Conservation (phyloP, 37 sponge, comb jelly and placozoan genomes). For the Halisarca cf. caerulea region DNA sequence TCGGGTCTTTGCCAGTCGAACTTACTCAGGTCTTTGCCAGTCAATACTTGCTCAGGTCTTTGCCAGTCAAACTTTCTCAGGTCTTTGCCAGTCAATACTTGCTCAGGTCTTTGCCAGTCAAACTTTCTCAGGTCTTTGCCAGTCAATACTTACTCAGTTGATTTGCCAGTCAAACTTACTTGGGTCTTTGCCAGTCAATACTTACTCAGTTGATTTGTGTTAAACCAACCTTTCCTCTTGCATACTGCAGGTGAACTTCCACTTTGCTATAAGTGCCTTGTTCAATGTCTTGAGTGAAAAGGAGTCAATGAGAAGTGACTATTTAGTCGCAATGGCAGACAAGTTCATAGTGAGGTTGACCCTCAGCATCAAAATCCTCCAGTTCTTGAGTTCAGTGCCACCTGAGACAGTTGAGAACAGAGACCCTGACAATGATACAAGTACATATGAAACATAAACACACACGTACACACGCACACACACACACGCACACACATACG, state of each 20-base stretch:
- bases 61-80: too few species aligned
- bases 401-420: neutral
- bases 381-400: conserved; percentile 40
- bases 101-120: too few species aligned
- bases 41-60: too few species aligned
- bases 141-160: too few species aligned
- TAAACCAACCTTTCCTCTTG: neutral
- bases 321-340: conserved; percentile 50
- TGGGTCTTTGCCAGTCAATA: too few species aligned
- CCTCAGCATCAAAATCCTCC: conserved; percentile 49
- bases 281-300: conserved; percentile 8
- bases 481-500: neutral
- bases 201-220: too few species aligned
- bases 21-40: too few species aligned
- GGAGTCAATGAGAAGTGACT: neutral
- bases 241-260: conserved; percentile 43
- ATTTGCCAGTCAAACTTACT: too few species aligned
- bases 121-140: too few species aligned
- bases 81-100: too few species aligned
- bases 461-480: neutral
- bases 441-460: neutral
- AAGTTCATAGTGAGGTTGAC: conserved; percentile 34
- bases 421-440: neutral
- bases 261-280: conserved; percentile 35
- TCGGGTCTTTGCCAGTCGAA: too few species aligned